A percentile compares a stretch with the other conserved stretches of the same genome.
Evolutionary conservation across 2,797 vertebrate species (phyloP).

Genomic region (Protonibea diacanthus): DNA sequence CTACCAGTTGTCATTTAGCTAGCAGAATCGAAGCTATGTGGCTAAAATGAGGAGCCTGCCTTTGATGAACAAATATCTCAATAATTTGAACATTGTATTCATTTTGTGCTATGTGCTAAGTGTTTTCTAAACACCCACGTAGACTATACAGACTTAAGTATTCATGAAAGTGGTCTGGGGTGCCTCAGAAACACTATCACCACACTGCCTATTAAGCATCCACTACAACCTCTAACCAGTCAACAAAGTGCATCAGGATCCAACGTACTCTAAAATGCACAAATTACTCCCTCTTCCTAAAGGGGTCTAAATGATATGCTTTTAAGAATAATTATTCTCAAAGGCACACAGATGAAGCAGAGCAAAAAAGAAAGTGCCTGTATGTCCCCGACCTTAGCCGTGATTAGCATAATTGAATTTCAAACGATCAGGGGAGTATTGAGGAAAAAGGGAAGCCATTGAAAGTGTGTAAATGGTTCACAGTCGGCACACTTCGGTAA

Average conservation of each 20-base stretch:
- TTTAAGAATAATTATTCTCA: constrained; percentile 82
- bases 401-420: constrained; percentile 87
- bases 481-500: constrained; percentile 65
- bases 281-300: constrained; percentile 61
- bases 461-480: constrained; percentile 68
- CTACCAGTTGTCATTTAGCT: not conserved
- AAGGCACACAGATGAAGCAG: constrained; percentile 64
- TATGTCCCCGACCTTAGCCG: constrained; percentile 70
- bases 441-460: constrained; percentile 70
- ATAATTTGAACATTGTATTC: not conserved
- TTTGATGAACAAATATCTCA: not conserved
- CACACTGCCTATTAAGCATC: constrained; percentile 34
- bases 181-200: not conserved
- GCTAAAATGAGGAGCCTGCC: not conserved
- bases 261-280: constrained; percentile 45
- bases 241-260: constrained; percentile 59
- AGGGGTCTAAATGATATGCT: constrained; percentile 73
- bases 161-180: constrained; percentile 6
- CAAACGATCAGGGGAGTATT: constrained; percentile 74
- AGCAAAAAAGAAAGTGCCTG: constrained; percentile 55
- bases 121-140: not conserved
- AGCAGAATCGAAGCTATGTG: not conserved
- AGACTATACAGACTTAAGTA: not conserved
- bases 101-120: not conserved
- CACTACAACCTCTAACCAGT: constrained; percentile 47